These are phyloP conservation scores for Oreocharis arfaki DNA, from an alignment of 2,113 vertebrate species.

Conservation along the genomic window DNA sequence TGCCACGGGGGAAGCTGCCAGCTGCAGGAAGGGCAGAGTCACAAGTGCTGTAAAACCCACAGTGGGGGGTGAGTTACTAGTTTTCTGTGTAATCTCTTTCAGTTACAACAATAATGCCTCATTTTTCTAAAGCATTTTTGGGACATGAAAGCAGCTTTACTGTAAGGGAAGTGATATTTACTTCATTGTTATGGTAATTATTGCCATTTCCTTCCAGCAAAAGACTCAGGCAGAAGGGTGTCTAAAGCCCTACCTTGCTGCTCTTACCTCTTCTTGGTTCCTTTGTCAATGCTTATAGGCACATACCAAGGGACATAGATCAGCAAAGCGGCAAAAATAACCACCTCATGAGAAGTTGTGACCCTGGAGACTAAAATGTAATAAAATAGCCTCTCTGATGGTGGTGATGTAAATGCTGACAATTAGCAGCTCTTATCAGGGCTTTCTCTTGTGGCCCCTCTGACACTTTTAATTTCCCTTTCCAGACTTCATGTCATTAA, in stretches of 20 bases:
- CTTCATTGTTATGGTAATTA: conserved; percentile 23
- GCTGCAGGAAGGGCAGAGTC: neutral
- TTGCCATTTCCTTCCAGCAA: neutral
- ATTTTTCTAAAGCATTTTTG: conserved; percentile 3
- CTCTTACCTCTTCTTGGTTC: neutral
- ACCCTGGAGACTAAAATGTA: neutral
- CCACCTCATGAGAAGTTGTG: neutral
- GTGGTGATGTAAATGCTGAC: conserved; percentile 20
- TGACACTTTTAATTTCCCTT: conserved; percentile 16
- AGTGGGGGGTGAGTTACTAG: neutral
- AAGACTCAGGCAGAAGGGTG: neutral
- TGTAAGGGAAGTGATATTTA: conserved; percentile 21
- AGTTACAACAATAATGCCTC: neutral
- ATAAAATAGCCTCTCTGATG: neutral
- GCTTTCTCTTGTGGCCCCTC: neutral
- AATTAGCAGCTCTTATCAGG: neutral
- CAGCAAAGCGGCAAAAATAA: neutral
- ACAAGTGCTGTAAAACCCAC: neutral
- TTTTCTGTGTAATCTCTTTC: neutral
- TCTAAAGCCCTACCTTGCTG: neutral
- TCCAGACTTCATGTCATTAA: neutral
- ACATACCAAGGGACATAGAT: neutral
- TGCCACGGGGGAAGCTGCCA: rapidly evolving
- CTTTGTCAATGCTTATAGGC: neutral
- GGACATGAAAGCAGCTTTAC: conserved; percentile 7